phyloP scores from a whole-genome alignment of 2,888 invertebrate species.

The Palloptera scutellata region DNA sequence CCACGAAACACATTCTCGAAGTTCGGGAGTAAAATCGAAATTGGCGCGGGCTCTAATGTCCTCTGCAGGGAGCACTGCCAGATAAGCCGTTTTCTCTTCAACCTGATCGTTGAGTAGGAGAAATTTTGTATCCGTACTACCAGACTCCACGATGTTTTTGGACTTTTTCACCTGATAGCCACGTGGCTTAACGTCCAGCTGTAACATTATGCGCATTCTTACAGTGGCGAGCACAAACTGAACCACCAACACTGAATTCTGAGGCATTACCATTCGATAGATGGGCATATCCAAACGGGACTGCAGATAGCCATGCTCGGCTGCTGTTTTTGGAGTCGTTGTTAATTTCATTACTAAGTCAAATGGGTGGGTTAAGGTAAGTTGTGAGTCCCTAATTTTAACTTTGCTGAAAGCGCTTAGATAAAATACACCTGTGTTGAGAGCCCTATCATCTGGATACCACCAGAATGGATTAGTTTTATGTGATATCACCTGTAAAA shows the following conservation, averaged over 20 bases:
- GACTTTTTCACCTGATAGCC: conserved; percentile 36
- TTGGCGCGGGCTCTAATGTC: conserved; percentile 10
- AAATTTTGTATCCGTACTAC: conserved; percentile 5
- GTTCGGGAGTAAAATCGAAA: conserved; percentile 34
- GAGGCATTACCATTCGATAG: conserved; percentile 37
- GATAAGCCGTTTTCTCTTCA: conserved; percentile 15
- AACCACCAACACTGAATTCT: conserved; percentile 40
- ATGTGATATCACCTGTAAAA: conserved; percentile 30
- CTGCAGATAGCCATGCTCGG: not conserved
- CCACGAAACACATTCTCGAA: conserved; percentile 42
- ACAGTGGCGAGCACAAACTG: conserved; percentile 31
- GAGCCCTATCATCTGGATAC: conserved; percentile 44
- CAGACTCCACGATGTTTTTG: not conserved
- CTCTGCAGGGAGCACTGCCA: conserved; percentile 34
- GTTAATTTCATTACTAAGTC: conserved; percentile 33
- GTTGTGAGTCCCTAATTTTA: not conserved
- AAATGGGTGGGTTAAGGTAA: conserved; percentile 20
- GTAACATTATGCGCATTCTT: conserved; percentile 37
- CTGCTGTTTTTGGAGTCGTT: not conserved
- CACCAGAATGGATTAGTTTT: conserved; percentile 49
- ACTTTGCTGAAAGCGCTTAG: conserved; percentile 37
- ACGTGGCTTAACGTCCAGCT: conserved; percentile 35
- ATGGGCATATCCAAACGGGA: conserved; percentile 41
- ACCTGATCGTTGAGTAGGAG: conserved; percentile 6
- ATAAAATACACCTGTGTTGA: conserved; percentile 38